Evolutionary conservation across 2,113 vertebrate species (phyloP).

Genomic region (Gadus chalcogrammus): DNA sequence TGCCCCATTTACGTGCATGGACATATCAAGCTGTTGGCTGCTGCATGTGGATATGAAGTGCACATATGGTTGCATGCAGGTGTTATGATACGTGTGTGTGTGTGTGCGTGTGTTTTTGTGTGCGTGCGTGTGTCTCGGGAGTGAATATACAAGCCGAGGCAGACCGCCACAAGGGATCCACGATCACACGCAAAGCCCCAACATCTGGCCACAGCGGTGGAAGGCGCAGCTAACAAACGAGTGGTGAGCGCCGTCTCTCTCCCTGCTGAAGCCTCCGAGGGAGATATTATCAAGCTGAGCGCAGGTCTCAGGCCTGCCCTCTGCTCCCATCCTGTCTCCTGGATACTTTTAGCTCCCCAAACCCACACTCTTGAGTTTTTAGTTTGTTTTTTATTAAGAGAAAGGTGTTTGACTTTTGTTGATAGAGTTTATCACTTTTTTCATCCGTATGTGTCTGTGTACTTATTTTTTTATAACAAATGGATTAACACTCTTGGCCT

Average conservation of each 20-base stretch:
- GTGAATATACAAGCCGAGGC: slow-evolving; percentile 38
- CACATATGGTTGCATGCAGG: slow-evolving; percentile 11
- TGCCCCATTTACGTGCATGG: not conserved
- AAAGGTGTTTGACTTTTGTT: slow-evolving; percentile 10
- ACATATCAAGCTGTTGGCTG: too few species aligned
- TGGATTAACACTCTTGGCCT: too few species aligned
- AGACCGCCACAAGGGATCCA: slow-evolving; percentile 56
- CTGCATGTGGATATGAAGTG: too few species aligned
- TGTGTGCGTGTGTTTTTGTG: not conserved
- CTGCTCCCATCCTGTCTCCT: slow-evolving; percentile 17
- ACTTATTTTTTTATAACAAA: too few species aligned
- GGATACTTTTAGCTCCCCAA: slow-evolving; percentile 50
- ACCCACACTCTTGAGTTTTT: not conserved
- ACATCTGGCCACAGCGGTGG: slow-evolving; percentile 69
- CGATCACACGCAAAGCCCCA: slow-evolving; percentile 64
- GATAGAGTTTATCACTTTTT: not conserved
- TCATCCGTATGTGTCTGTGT: not conserved
- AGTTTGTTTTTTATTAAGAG: slow-evolving; percentile 23
- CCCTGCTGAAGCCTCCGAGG: slow-evolving; percentile 18
- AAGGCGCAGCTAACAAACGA: slow-evolving; percentile 50
- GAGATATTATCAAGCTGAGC: slow-evolving; percentile 47
- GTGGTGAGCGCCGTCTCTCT: slow-evolving; percentile 37
- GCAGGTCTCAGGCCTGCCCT: slow-evolving; percentile 14
- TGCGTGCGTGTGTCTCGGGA: slow-evolving; percentile 11
- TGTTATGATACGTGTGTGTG: slow-evolving; percentile 16